phyloP scores from a whole-genome alignment of 2,888 invertebrate species.

The Cantharis rustica region DNA sequence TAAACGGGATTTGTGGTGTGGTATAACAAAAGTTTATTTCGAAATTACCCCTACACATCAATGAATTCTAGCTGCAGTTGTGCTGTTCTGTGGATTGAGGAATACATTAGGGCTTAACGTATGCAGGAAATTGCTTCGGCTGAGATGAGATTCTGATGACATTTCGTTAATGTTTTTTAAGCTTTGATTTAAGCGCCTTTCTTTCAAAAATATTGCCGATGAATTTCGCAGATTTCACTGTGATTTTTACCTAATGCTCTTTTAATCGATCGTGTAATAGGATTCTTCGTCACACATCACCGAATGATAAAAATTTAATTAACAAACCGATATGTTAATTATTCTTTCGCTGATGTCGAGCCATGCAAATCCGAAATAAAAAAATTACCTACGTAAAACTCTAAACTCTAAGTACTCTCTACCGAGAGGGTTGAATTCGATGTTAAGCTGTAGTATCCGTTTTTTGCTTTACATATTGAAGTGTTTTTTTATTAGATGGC shows the following conservation, averaged over 20 bases:
- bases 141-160: conserved; percentile 27
- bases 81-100: conserved; percentile 16
- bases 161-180: conserved; percentile 24
- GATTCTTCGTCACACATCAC: background rate
- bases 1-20: background rate
- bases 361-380: too few relatives aligned
- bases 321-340: too few relatives aligned
- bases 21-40: background rate
- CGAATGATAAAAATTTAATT: background rate
- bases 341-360: too few relatives aligned
- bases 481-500: too few relatives aligned
- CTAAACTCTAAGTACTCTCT: too few relatives aligned
- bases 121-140: conserved; percentile 25
- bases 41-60: conserved; percentile 9
- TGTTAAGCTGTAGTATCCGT: too few relatives aligned
- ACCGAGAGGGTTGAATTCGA: too few relatives aligned
- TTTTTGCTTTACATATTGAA: too few relatives aligned
- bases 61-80: conserved; percentile 16
- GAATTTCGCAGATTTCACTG: conserved; percentile 8
- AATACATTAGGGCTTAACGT: conserved; percentile 26
- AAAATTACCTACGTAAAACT: too few relatives aligned
- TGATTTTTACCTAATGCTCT: background rate
- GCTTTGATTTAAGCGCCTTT: conserved; percentile 17
- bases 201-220: conserved; percentile 3
- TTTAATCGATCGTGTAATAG: background rate